A percentile compares a stretch with the other conserved stretches of the same genome.
phyloP scores from a whole-genome alignment of 1,140 invertebrate genomes.

The Ganaspis sp. region DNA sequence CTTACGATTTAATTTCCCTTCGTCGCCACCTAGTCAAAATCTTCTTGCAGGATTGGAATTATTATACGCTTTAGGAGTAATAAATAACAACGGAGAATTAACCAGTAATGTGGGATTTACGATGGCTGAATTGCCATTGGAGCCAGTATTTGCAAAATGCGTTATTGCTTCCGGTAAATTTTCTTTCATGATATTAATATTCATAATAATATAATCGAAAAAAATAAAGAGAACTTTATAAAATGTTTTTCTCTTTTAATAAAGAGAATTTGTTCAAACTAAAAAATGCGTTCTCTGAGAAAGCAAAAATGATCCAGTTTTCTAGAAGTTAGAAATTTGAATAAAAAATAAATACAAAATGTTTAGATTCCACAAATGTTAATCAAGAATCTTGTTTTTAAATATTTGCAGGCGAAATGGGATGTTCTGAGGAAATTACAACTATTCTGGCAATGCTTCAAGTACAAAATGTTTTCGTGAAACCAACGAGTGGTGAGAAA shows the following conservation, averaged over 20 bases:
- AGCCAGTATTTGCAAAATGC: constrained; percentile 92
- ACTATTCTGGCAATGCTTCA: constrained; percentile 94
- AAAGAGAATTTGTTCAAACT: too few relatives aligned
- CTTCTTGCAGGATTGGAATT: constrained; percentile 91
- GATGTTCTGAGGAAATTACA: constrained; percentile 92
- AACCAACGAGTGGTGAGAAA: constrained; percentile 81
- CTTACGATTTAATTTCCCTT: constrained; percentile 89
- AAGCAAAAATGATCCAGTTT: too few relatives aligned
- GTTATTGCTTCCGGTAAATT: constrained; percentile 85
- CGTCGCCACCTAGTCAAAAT: constrained; percentile 92
- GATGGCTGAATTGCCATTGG: constrained; percentile 95
- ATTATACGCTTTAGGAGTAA: constrained; percentile 89
- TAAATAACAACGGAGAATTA: constrained; percentile 88
- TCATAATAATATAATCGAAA: too few relatives aligned
- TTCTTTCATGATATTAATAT: too few relatives aligned
- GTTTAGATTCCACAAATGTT: too few relatives aligned
- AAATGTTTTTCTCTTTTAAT: too few relatives aligned
- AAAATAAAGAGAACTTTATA: too few relatives aligned
- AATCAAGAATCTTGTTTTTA: too few relatives aligned
- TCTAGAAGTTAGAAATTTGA: too few relatives aligned
- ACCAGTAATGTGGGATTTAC: constrained; percentile 88
- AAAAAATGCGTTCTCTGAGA: too few relatives aligned
- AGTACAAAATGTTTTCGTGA: constrained; percentile 92
- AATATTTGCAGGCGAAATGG: constrained; percentile 81
- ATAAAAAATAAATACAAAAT: background rate